Evolutionary conservation across 64 coral and sea anemone species (phyloP), one percentile per base, ranked within the genome.

Genomic region (Actinia tenebrosa): DNA sequence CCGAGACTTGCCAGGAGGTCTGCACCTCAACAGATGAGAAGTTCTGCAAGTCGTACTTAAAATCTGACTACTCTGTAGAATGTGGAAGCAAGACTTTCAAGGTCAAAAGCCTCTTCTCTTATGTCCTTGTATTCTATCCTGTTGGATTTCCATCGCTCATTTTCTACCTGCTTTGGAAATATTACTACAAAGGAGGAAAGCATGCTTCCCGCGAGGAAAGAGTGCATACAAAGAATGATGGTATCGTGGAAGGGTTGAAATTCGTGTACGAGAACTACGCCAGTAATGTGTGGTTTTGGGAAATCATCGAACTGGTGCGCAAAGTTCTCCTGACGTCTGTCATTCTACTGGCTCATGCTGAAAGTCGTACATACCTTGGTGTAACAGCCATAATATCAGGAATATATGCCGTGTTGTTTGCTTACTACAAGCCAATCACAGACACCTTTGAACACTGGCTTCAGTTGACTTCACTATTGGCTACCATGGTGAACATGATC

Each of bases 251-350:
- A 84, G 91, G 62, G 5, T 75, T 92, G 86, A 83, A 46, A 25
- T 92, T 92, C 56, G 46, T 92, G 7, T 92, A 77, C 27, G 91
- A 92, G 71, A 92, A 92, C 82, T 92, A 88, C 54, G 82, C 4
- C 11, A 45, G 42, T 17, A 69, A 92, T 22, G 79, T 37, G 18
- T 92, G 91, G 91, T 92, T 82, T 69, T 92, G 91, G 91, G 91
- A 92, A 45, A 77, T 92, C 16, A 66, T 92, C 19, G 91, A 92
- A 83, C 71, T 88, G 22, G 56, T 87, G 72, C 91, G 91, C 3
- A 92, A 92, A 78, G 80, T 92, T 75, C 47, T 92, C 25, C 55
- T 92, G 62, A 88, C 86, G 18, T 92, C 91, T 16, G 86, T 68
- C 18, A 56, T 92, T 11, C 86, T 84, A 23, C 82, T 88, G 53